A percentile compares a stretch with the other conserved stretches of the same genome.
phyloP scores from a whole-genome alignment of 2,797 vertebrate genomes.

The Peromyscus melanophrys region DNA sequence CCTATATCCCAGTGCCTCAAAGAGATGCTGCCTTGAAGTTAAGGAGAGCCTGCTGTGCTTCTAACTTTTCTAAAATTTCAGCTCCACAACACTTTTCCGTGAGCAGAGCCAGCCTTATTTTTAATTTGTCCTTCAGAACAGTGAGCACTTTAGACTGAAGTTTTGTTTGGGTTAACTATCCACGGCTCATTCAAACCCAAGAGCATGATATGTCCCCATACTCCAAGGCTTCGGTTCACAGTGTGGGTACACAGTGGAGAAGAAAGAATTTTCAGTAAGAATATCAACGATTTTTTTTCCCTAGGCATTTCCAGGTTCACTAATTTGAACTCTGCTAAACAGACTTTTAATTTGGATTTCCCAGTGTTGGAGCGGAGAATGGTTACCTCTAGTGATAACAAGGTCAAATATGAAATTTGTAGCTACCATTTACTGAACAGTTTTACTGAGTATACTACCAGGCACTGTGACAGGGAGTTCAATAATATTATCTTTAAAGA shows the following conservation, averaged over 20 bases:
- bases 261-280: background rate
- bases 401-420: background rate
- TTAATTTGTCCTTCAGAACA: constrained; percentile 24
- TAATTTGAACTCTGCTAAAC: background rate
- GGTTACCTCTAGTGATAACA: background rate
- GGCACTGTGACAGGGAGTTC: background rate
- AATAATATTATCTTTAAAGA: background rate
- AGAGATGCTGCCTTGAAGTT: background rate
- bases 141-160: background rate
- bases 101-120: constrained; percentile 9
- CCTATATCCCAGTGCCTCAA: background rate
- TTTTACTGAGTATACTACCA: background rate
- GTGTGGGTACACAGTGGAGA: background rate
- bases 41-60: background rate
- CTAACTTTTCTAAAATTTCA: background rate
- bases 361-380: background rate
- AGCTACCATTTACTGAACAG: background rate
- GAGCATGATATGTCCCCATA: background rate
- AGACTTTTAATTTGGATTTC: background rate
- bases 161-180: background rate
- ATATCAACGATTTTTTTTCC: background rate
- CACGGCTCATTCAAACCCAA: background rate
- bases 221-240: background rate
- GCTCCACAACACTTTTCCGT: background rate
- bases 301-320: background rate